Conservation (phyloP, 1,140 invertebrate genomes). For the Drosophila equinoxialis region DNA sequence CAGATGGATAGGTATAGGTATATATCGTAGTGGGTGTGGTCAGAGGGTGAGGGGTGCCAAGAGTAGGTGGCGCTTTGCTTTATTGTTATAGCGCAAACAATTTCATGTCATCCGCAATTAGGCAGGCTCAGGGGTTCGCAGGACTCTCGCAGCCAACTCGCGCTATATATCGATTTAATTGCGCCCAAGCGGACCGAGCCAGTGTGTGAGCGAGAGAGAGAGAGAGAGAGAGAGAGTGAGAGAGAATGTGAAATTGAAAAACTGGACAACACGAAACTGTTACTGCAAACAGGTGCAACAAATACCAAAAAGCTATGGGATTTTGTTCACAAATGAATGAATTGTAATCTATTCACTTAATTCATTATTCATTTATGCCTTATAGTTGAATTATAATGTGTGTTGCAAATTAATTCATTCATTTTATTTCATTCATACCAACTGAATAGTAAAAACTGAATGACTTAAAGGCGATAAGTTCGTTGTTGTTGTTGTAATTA, state of each 20-base stretch:
- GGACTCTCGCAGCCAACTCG: slow-evolving; percentile 19
- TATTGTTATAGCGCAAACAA: slow-evolving; percentile 78
- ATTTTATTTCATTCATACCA: background rate
- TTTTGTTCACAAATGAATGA: slow-evolving; percentile 5
- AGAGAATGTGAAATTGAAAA: background rate
- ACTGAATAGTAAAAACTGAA: no score
- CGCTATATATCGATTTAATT: slow-evolving; percentile 60
- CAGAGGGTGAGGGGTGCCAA: background rate
- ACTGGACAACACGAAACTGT: slow-evolving; percentile 13
- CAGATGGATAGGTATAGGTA: background rate
- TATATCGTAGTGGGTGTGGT: background rate
- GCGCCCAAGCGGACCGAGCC: slow-evolving; percentile 6
- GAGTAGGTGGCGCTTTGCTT: slow-evolving; percentile 49
- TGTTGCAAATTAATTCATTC: background rate
- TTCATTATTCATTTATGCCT: slow-evolving; percentile 10
- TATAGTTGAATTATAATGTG: background rate
- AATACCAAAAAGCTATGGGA: background rate
- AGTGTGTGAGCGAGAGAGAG: background rate
- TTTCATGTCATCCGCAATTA: slow-evolving; percentile 80
- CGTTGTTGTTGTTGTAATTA: no score
- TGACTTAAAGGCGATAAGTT: no score
- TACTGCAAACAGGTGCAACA: slow-evolving; percentile 28
- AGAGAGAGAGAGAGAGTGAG: background rate
- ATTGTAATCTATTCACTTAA: slow-evolving; percentile 12
- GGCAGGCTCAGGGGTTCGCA: slow-evolving; percentile 51